phyloP scores from a whole-genome alignment of 2,797 vertebrate genomes.

The Cottoperca gobio region DNA sequence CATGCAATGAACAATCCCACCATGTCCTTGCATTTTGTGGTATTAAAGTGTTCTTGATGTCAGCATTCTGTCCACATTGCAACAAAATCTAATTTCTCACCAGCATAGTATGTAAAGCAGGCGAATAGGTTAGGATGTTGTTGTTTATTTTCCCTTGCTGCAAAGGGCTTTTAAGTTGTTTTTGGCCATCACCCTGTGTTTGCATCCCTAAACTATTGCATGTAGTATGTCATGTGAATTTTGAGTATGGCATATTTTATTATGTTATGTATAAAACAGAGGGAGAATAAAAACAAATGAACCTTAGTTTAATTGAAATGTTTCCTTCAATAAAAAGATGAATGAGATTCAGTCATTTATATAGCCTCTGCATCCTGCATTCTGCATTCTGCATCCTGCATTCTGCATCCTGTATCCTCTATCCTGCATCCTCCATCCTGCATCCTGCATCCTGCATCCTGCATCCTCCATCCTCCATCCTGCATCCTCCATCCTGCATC shows the following conservation, averaged over 20 bases:
- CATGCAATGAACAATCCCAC: conserved; percentile 16
- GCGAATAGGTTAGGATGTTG: background rate
- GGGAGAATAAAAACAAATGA: background rate
- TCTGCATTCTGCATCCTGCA: too few relatives aligned
- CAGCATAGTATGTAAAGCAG: conserved; percentile 27
- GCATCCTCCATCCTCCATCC: too few relatives aligned
- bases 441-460: too few relatives aligned
- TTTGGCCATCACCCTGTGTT: too few relatives aligned
- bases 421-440: too few relatives aligned
- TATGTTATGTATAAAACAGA: background rate
- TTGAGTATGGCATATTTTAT: background rate
- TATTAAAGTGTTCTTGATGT: conserved; percentile 15
- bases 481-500: too few relatives aligned
- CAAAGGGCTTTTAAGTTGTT: background rate
- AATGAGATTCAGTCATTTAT: background rate
- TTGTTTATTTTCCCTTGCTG: background rate
- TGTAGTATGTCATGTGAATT: background rate
- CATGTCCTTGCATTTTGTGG: conserved; percentile 8
- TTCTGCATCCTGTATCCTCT: too few relatives aligned
- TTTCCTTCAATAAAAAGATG: too few relatives aligned
- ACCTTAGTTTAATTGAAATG: too few relatives aligned
- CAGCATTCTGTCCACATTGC: conserved; percentile 42
- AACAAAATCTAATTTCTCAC: conserved; percentile 14
- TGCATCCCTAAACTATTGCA: too few relatives aligned
- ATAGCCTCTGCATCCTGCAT: background rate